Percentiles rank a stretch among this genome's conserved stretches.
phyloP scores from a whole-genome alignment of 2,113 vertebrate species.

The Bombycilla garrulus region DNA sequence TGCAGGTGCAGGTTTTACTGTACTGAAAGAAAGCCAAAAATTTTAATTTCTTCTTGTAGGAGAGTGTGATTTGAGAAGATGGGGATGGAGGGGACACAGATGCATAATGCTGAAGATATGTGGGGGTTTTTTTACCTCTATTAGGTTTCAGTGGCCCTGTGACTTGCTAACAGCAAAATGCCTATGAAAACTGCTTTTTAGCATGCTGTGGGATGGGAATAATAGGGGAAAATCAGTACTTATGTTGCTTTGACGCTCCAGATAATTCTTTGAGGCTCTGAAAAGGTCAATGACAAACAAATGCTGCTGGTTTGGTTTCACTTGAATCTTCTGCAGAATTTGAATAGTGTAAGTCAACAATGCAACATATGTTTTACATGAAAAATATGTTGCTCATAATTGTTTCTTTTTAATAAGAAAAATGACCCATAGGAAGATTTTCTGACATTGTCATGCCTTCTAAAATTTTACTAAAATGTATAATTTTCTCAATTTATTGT shows the following conservation, averaged over 20 bases:
- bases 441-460: background rate
- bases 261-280: background rate
- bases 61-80: background rate
- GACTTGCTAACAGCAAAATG: background rate
- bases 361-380: background rate
- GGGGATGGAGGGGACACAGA: background rate
- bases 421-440: background rate
- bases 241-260: background rate
- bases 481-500: background rate
- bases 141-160: background rate
- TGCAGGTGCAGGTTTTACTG: background rate
- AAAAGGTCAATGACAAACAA: background rate
- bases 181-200: background rate
- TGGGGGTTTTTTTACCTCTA: accelerated
- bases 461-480: background rate
- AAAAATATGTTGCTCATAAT: background rate
- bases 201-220: background rate
- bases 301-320: background rate
- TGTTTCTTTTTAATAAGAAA: background rate
- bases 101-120: background rate
- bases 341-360: background rate
- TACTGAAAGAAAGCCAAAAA: background rate
- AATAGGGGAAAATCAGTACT: background rate
- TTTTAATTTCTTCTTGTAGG: background rate
- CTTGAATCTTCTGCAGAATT: conserved; percentile 2